Percentiles rank a stretch among this genome's conserved stretches.
These are phyloP conservation scores for Chaitophorus viminalis DNA, from an alignment of 2,888 invertebrate species.

Conservation along the genomic window DNA sequence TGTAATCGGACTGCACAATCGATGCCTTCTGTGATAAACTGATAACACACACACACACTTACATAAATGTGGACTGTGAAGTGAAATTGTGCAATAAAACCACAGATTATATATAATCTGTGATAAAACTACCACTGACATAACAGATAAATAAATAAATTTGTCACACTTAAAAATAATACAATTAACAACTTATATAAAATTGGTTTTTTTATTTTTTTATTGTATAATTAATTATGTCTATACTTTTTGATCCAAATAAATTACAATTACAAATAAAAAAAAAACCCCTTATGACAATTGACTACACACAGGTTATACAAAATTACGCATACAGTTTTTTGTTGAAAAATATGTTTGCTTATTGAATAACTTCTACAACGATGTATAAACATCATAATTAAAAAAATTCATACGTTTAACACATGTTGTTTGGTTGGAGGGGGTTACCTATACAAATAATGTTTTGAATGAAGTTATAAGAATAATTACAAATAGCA, in stretches of 20 bases:
- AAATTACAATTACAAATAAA: constrained; percentile 28
- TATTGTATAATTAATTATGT: constrained; percentile 45
- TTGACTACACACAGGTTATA: constrained; percentile 57
- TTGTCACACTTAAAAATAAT: neutral
- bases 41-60: no score
- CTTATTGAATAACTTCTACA: constrained; percentile 51
- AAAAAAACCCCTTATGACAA: constrained; percentile 33
- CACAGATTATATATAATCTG: no score
- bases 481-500: constrained; percentile 53
- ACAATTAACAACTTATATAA: neutral
- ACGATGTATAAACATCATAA: neutral
- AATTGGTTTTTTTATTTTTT: constrained; percentile 25
- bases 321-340: constrained; percentile 32
- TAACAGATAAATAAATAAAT: no score
- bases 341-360: constrained; percentile 41
- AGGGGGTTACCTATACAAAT: constrained; percentile 25
- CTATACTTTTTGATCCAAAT: constrained; percentile 56
- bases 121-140: no score
- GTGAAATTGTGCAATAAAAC: no score
- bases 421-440: neutral
- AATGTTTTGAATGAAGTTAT: constrained; percentile 23
- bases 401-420: constrained; percentile 42
- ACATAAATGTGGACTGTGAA: no score
- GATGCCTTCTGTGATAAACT: no score
- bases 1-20: no score